These are phyloP conservation scores for Stramonita haemastoma DNA, from an alignment of 2,888 invertebrate species.

Conservation along the genomic window DNA sequence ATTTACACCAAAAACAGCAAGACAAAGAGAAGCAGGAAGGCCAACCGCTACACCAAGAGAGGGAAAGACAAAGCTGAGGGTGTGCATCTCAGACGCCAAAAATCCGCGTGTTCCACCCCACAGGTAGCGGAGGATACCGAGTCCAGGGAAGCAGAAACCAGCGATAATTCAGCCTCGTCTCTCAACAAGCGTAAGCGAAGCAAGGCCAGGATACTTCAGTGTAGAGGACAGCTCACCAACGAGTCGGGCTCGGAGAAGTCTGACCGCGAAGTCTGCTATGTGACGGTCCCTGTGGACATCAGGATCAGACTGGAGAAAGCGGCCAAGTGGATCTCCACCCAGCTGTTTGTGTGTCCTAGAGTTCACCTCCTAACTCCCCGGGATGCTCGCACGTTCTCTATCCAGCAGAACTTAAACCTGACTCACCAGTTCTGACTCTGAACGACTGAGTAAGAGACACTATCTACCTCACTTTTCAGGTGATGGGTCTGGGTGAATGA, in stretches of 20 bases:
- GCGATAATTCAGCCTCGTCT: not conserved
- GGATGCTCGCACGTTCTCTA: not conserved
- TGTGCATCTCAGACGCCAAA: not conserved
- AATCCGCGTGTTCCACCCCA: not conserved
- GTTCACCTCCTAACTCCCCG: not conserved
- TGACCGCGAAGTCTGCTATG: slow-evolving; percentile 1
- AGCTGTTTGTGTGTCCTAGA: not conserved
- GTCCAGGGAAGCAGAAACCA: not conserved
- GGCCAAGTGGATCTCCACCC: slow-evolving; percentile 28
- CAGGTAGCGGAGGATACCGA: not conserved
- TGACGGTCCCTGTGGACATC: slow-evolving; percentile 18
- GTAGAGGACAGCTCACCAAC: not conserved
- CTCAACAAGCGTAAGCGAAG: not conserved
- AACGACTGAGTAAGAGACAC: slow-evolving; percentile 2
- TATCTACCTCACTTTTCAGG: not conserved
- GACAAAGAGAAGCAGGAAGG: not conserved
- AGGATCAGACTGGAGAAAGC: slow-evolving; percentile 23
- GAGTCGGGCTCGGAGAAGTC: not conserved
- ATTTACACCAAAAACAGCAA: slow-evolving; percentile 16
- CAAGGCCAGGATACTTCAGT: not conserved
- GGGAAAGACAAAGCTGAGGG: not conserved
- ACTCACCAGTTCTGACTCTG: not conserved
- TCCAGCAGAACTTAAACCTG: slow-evolving; percentile 14
- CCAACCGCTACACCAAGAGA: not conserved
- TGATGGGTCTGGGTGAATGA: not conserved